Base-by-base conservation (phyloP, 1,140 invertebrate species). In the Drosophila watanabei region DNA sequence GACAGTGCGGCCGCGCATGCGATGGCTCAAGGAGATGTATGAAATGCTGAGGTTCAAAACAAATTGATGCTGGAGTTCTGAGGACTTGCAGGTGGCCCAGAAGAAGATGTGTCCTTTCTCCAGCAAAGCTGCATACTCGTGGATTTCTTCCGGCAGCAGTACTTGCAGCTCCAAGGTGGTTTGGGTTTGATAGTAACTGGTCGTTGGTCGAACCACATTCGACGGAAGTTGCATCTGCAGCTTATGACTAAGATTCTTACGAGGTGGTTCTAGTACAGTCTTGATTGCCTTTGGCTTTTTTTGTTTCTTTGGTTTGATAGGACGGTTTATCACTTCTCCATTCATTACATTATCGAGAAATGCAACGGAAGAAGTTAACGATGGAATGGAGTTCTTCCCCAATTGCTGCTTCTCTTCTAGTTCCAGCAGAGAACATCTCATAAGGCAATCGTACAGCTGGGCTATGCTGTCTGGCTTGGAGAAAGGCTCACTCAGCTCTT, bases 111-210 rank as follows among this genome's bases (percentile, higher is more conserved):
- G 63, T 10, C 11, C 2, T 13, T 49, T 11, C 41, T 16, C 37
- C 30, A 61, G 5, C 14, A 49, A 2, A 6, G 32, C 58, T 3
- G 41, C 45, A n/a, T 64, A 82, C 8, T 32, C 3, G 10, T 59
- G 0, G 0, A 46, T 13, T 3, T 77, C 80, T 13, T 72, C 48
- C 2, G 73, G 62, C 2, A 82, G 30, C 5, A 56, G 2, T 1
- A 80, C 46, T 18, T 81, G 64, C 11, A 81, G 28, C n/a, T 81
- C 72, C 18, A 80, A 43, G 0, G 60, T 80, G 37, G 28, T 57
- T 6, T 9, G 16, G 9, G 64, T 81, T 45, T 81, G 79, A 48
- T 80, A 71, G n/a, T 81, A 81, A 7, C 30, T 61, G 5, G 75
- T 79, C 20, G 63, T 24, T 4, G 71, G 79, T 2, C 64, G 56